phyloP scores from a whole-genome alignment of 2,797 vertebrate genomes.

The Scolopax bukidnonensis region DNA sequence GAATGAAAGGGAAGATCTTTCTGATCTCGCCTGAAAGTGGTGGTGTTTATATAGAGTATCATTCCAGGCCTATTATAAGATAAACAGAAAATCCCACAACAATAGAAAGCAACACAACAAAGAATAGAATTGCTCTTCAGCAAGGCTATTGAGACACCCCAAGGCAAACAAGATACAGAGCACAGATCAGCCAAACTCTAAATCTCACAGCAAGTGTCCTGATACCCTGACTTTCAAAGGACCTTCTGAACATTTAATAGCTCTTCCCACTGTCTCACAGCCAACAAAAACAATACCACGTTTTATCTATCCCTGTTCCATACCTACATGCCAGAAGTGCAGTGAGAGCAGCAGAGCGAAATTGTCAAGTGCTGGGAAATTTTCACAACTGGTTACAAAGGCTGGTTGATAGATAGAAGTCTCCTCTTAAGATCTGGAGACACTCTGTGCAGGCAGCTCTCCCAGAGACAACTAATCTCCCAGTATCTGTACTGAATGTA shows the following conservation, averaged over 20 bases:
- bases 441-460: slow-evolving; percentile 28
- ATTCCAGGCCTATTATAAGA: background rate
- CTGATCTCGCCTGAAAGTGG: background rate
- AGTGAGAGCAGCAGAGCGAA: slow-evolving; percentile 20
- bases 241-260: slow-evolving; percentile 32
- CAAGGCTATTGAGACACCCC: background rate
- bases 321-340: slow-evolving; percentile 23
- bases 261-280: slow-evolving; percentile 19
- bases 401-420: slow-evolving; percentile 5
- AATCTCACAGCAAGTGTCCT: slow-evolving; percentile 18
- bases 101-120: slow-evolving; percentile 20
- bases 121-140: background rate
- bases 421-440: slow-evolving; percentile 11
- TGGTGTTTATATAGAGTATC: background rate
- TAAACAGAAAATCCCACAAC: background rate
- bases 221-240: slow-evolving; percentile 45
- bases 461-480: background rate
- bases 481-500: background rate
- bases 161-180: slow-evolving; percentile 10
- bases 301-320: slow-evolving; percentile 37
- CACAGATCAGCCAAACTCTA: background rate
- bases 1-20: background rate
- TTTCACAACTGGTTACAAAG: slow-evolving; percentile 27
- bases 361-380: slow-evolving; percentile 5
- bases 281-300: slow-evolving; percentile 3